Percentiles rank a stretch among this genome's conserved stretches.
phyloP scores from a whole-genome alignment of 2,888 invertebrate genomes.

The Alentia gelatinosa region DNA sequence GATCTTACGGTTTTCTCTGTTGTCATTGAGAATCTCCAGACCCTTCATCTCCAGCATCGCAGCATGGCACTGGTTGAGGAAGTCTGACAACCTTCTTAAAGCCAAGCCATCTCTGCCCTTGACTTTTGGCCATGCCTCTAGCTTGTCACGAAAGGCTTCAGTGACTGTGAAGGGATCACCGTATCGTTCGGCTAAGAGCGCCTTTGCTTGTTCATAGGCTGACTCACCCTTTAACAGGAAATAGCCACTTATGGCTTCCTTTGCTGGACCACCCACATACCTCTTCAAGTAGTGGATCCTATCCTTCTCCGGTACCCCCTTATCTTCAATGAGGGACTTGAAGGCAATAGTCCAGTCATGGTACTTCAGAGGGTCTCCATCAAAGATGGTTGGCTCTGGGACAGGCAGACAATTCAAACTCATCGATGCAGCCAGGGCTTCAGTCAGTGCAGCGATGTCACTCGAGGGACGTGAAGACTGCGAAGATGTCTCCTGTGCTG shows the following conservation, averaged over 20 bases:
- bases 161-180: conserved; percentile 61
- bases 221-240: conserved; percentile 28
- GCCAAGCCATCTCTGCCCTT: too few relatives aligned
- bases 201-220: conserved; percentile 61
- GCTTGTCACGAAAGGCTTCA: conserved; percentile 62
- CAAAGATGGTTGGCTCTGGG: conserved; percentile 61
- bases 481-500: too few relatives aligned
- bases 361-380: conserved; percentile 51
- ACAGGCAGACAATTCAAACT: conserved; percentile 55
- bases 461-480: too few relatives aligned
- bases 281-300: neutral
- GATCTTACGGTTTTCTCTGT: too few relatives aligned
- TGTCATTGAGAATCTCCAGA: too few relatives aligned
- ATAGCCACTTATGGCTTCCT: too few relatives aligned
- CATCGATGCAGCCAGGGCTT: too few relatives aligned
- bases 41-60: conserved; percentile 32
- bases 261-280: too few relatives aligned
- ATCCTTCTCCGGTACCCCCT: neutral
- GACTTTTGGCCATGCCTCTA: conserved; percentile 62
- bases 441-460: too few relatives aligned
- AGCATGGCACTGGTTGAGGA: conserved; percentile 45
- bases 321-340: too few relatives aligned
- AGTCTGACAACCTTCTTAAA: too few relatives aligned
- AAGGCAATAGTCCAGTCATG: too few relatives aligned
- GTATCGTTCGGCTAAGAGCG: conserved; percentile 60